Evolutionary conservation across 2,797 vertebrate species (phyloP), one percentile per base, ranked within the genome.

Genomic region (Tokudaia tokunoshimensis): DNA sequence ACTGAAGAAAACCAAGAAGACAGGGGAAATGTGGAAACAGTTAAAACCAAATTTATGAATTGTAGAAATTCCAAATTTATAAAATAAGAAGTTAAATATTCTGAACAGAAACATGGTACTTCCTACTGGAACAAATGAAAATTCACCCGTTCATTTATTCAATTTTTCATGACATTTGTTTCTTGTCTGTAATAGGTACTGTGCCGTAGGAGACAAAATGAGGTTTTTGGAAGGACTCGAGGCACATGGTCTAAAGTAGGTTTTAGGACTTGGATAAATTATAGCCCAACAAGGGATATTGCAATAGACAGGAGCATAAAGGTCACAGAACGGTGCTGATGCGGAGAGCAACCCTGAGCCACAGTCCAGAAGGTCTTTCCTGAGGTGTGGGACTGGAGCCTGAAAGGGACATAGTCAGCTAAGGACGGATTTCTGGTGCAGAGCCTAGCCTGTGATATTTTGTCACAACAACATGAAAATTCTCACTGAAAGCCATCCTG

Each of bases 1-100:
- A 91, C 34, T 63, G 44, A 93, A 55, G 65, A 96, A 94, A 95
- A 91, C 20, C 55, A 65, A 91, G 52, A 94, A 80, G 26, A 70
- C 13, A 79, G 19, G 59, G 47, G 41, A 82, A n/a, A 67, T 92
- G 65, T 55, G 74, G 72, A 92, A 91, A 24, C 24, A 84, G 80
- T 96, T 94, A 92, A 89, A 96, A 82, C 1, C 12, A 41, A 79
- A 44, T 57, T 65, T 86, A 87, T 89, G 47, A 92, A 92, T 80
- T 65, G 13, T 65, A 79, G 31, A 13, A 94, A 95, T 92, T 92
- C 52, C n/a, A 86, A 89, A 76, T 86, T 34, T 93, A 72, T 91
- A 76, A 95, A 92, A 94, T 57, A 65, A 95, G 78, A 85, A 11
- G 34, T 47, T 70, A 86, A 11, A 74, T 17, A 80, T 83, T 89